Base-by-base conservation (phyloP, 1,140 invertebrate genomes). In the Listronotus oregonensis region DNA sequence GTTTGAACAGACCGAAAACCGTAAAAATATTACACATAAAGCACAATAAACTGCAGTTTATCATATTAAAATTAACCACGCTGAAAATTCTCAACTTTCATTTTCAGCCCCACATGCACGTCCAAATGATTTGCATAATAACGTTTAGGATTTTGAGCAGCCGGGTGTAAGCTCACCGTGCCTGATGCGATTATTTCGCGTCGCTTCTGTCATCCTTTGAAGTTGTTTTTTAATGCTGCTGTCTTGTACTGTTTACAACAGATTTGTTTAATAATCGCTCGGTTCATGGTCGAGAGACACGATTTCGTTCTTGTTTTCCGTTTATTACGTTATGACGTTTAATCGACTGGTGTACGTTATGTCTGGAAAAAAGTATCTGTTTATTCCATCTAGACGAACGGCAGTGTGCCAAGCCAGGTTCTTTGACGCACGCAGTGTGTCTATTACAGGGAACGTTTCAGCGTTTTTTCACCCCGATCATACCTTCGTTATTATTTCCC, bases 101-200 rank as follows among this genome's bases (percentile, higher is more conserved):
- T 17, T 21, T 21, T 21, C 44, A 18, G 15, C 44, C 21, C 15
- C 44, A 47, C 44, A 21, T 47, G 15, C 44, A 44, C 55, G 11
- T 42, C 37, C 18, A n/a, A 31, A 46, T 34, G 17, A 66, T 66
- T 66, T 66, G 58, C 64, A 66, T 66, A 66, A 66, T 66, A 50
- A 66, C 58, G 27, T 56, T 44, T 65, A 52, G 61, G 57, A 49
- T 40, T 62, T 62, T 39, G 47, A 42, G 18, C 51, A 62, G 50
- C 14, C 55, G 42, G 55, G 18, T 65, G 34, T 59, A 56, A 59
- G 55, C 63, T 57, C 27, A 56, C 44, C 32, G 27, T 46, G 51
- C 32, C 9, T 67, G 64, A 67, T 67, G 34, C 59, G 64, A 67
- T 67, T 62, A 67, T 32, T 15, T 9, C 50, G 61, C 61, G 39